Conservation (phyloP, 2,888 invertebrate genomes). For the Acanthopleura granulata region DNA sequence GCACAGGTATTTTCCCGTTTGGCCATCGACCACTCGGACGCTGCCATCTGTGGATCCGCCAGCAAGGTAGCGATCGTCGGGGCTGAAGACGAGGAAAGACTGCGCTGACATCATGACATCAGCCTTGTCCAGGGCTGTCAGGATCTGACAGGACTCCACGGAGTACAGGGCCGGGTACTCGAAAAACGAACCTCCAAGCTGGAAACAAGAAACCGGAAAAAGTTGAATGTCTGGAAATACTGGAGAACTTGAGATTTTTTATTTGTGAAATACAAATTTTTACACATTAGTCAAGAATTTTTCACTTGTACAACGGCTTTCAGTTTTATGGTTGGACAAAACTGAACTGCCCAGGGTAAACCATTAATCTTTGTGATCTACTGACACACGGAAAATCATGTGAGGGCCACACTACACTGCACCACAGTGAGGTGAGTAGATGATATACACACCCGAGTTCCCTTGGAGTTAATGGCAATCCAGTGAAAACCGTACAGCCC, state of each 20-base stretch:
- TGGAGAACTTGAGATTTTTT: no score
- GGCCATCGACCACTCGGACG: conserved; percentile 42
- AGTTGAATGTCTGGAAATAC: no score
- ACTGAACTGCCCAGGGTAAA: no score
- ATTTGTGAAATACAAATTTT: no score
- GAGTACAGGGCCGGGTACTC: conserved; percentile 48
- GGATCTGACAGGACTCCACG: conserved; percentile 25
- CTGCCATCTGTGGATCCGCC: conserved; percentile 46
- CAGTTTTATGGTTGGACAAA: no score
- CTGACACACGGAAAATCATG: no score
- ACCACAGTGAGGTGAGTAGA: no score
- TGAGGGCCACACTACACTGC: no score
- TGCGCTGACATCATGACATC: conserved; percentile 45
- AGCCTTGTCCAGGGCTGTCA: conserved; percentile 31
- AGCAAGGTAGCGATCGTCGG: conserved; percentile 43
- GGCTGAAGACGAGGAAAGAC: conserved; percentile 44
- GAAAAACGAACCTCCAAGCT: conserved; percentile 52
- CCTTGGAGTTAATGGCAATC: conserved; percentile 48
- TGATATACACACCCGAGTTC: conserved; percentile 40
- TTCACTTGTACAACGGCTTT: no score
- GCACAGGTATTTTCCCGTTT: conserved; percentile 38
- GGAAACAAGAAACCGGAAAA: no score
- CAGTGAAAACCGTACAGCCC: conserved; percentile 36
- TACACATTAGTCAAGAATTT: no score
- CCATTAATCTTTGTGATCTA: no score